Percentiles rank a stretch among this genome's conserved stretches.
These are phyloP conservation scores for Syngnathus typhle DNA, from an alignment of 2,113 vertebrate species.

Conservation along the genomic window DNA sequence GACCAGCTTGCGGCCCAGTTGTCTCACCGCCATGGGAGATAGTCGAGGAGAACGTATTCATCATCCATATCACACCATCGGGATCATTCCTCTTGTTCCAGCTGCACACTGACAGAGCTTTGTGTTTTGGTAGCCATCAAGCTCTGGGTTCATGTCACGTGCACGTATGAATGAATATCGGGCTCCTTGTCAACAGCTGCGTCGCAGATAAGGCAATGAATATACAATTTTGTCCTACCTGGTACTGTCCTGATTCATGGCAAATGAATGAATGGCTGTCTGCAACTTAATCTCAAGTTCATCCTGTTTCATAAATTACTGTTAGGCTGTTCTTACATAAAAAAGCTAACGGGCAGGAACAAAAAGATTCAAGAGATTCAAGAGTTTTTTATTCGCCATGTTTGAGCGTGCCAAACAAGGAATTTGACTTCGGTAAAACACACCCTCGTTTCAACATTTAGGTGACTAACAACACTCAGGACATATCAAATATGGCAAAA, in stretches of 20 bases:
- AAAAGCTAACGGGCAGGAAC: background rate
- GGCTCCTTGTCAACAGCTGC: constrained; percentile 1
- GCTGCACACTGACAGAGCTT: background rate
- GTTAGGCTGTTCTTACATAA: background rate
- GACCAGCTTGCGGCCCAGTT: background rate
- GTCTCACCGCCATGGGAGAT: background rate
- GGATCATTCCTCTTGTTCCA: constrained; percentile 21
- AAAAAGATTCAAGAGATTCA: too few relatives aligned
- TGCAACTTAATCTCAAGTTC: constrained; percentile 22
- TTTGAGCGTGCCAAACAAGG: too few relatives aligned
- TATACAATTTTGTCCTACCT: constrained; percentile 49
- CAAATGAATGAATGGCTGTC: constrained; percentile 12
- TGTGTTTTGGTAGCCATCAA: background rate
- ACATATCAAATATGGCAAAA: too few relatives aligned
- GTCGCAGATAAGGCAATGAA: constrained; percentile 41
- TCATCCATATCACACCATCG: constrained; percentile 37
- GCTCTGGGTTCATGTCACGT: background rate
- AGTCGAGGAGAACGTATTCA: constrained; percentile 21
- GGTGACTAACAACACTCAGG: too few relatives aligned
- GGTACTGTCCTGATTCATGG: constrained; percentile 9
- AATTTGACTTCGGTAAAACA: too few relatives aligned
- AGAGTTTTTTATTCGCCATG: too few relatives aligned
- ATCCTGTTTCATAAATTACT: constrained; percentile 40
- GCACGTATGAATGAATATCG: constrained; percentile 13
- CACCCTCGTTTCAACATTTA: too few relatives aligned